These are phyloP conservation scores for Cheirogaleus major DNA, from an alignment of 2,797 vertebrate species.

Conservation along the genomic window DNA sequence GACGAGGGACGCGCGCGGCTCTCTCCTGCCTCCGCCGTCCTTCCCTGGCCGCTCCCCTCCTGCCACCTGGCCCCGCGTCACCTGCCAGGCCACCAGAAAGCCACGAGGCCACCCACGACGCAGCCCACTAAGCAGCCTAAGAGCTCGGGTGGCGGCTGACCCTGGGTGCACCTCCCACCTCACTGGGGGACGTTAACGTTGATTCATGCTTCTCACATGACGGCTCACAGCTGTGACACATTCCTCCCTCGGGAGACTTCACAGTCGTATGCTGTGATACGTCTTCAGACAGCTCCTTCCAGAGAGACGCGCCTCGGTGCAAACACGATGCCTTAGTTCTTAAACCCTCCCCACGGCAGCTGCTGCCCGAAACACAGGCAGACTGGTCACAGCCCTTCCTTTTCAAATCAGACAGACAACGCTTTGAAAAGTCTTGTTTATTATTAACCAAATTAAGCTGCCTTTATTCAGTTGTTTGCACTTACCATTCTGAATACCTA, in stretches of 20 bases:
- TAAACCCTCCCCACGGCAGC: neutral
- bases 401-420: neutral
- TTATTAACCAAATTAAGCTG: neutral
- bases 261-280: neutral
- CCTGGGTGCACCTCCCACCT: neutral
- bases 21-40: too few species aligned
- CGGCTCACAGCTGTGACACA: neutral
- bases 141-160: too few species aligned
- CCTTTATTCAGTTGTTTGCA: neutral
- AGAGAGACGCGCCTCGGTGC: neutral
- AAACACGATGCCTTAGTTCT: neutral
- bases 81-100: neutral
- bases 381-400: neutral
- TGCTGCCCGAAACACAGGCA: neutral
- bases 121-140: too few species aligned
- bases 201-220: neutral
- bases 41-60: too few species aligned
- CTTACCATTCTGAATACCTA: neutral
- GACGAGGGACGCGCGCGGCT: too few species aligned
- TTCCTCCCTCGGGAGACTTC: neutral
- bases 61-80: too few species aligned
- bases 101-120: neutral
- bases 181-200: neutral
- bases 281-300: neutral
- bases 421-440: neutral